These are phyloP conservation scores for Babyrousa celebensis DNA, from an alignment of 2,797 vertebrate species.

Conservation along the genomic window DNA sequence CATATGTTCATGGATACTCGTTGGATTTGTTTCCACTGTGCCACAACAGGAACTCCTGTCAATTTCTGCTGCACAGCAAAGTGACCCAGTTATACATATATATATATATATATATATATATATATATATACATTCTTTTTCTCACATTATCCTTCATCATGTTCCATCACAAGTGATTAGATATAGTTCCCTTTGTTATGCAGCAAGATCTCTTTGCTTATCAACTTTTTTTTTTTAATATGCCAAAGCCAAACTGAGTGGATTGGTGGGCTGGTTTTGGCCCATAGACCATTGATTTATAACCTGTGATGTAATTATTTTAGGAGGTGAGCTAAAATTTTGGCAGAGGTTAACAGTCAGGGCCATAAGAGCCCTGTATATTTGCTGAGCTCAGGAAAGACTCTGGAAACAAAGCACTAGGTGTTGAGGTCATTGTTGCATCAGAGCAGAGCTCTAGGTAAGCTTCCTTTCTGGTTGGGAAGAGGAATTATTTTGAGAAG, in stretches of 20 bases:
- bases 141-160: too few relatives aligned
- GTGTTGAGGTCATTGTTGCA: constrained; percentile 34
- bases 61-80: too few relatives aligned
- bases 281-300: constrained; percentile 65
- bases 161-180: too few relatives aligned
- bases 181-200: too few relatives aligned
- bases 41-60: too few relatives aligned
- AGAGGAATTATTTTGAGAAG: constrained; percentile 55
- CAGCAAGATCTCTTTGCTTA: too few relatives aligned
- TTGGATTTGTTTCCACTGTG: too few relatives aligned
- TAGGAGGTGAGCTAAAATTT: constrained; percentile 76
- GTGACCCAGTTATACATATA: too few relatives aligned
- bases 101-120: too few relatives aligned
- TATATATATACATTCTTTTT: too few relatives aligned
- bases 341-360: constrained; percentile 61
- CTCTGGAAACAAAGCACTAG: constrained; percentile 60
- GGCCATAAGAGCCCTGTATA: not conserved
- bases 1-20: too few relatives aligned
- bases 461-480: constrained; percentile 26
- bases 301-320: constrained; percentile 74
- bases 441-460: constrained; percentile 7
- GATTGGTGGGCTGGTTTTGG: constrained; percentile 43
- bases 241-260: not conserved
- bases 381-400: constrained; percentile 67
- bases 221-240: not conserved